phyloP scores from a whole-genome alignment of 1,140 invertebrate genomes.

The Caligus rogercresseyi region DNA sequence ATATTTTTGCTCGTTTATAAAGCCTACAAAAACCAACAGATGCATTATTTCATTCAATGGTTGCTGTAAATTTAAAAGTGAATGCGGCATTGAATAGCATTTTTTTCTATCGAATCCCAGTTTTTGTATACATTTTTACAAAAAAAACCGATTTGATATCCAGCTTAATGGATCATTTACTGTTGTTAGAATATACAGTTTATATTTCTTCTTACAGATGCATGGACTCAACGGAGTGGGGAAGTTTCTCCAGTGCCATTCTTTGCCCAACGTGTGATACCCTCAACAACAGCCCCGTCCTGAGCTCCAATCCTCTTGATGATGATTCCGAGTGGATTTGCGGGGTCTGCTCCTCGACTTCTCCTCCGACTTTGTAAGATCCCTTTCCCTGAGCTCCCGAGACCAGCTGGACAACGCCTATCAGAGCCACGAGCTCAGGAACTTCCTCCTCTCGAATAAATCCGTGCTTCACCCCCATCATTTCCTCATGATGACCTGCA shows the following conservation, averaged over 20 bases:
- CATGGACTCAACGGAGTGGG: conserved; percentile 6
- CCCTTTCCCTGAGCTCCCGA: background rate
- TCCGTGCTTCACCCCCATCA: conserved; percentile 3
- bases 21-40: no score
- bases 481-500: conserved; percentile 1
- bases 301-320: background rate
- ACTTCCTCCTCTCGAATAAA: background rate
- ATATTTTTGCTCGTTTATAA: no score
- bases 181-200: no score
- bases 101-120: no score
- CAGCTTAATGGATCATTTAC: no score
- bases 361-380: background rate
- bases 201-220: conserved; percentile 1
- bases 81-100: no score
- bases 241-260: conserved; percentile 2
- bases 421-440: background rate
- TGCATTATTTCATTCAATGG: no score
- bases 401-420: background rate
- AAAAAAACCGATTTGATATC: no score
- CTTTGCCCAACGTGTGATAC: background rate
- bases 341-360: background rate
- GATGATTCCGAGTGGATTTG: background rate
- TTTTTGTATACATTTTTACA: no score
- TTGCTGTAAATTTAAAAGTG: no score
- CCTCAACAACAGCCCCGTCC: background rate